A percentile compares a stretch with the other conserved stretches of the same genome.
Conservation (phyloP, 2,113 vertebrate genomes). For the Equus przewalskii region DNA sequence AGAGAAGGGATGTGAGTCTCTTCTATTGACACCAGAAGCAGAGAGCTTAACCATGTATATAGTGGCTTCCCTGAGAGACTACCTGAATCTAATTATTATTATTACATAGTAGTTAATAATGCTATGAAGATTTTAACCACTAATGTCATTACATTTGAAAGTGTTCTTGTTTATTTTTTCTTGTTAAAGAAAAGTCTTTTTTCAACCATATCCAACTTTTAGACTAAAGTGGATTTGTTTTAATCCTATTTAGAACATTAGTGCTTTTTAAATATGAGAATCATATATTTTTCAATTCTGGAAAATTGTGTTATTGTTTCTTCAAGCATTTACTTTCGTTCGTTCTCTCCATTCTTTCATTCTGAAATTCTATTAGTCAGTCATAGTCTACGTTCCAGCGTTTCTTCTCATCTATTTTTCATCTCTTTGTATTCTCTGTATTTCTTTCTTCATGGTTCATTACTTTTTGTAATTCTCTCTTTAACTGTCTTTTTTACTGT, state of each 20-base stretch:
- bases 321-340: not conserved
- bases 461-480: not conserved
- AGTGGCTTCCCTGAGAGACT: not conserved
- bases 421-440: not conserved
- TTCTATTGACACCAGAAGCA: not conserved
- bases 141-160: not conserved
- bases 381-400: not conserved
- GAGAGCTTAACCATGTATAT: not conserved
- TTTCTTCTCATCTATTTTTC: not conserved
- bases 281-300: not conserved
- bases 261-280: not conserved
- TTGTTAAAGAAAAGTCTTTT: not conserved
- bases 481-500: not conserved
- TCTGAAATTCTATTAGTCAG: not conserved
- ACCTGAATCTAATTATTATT: conserved; percentile 2
- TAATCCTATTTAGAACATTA: not conserved
- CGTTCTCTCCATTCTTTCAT: not conserved
- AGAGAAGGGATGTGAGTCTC: not conserved
- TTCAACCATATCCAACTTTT: not conserved
- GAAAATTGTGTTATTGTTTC: not conserved
- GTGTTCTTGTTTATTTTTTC: not conserved
- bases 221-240: not conserved
- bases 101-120: not conserved
- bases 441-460: not conserved
- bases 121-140: not conserved